A percentile compares a stretch with the other conserved stretches of the same genome.
These are phyloP conservation scores for Andrena haemorrhoa DNA, from an alignment of 2,888 invertebrate species.

Conservation along the genomic window DNA sequence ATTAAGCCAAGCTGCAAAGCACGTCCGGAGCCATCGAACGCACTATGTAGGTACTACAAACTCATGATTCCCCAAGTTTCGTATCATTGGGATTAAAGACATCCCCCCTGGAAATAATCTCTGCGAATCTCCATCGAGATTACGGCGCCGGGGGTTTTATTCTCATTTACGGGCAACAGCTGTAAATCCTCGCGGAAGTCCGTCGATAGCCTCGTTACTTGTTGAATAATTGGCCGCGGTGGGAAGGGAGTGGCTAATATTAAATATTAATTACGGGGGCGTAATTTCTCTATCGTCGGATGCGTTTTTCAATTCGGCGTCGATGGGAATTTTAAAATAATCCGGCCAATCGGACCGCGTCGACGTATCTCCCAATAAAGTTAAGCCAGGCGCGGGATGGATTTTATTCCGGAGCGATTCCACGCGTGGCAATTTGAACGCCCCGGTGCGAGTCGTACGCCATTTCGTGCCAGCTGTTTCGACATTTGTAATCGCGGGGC, in stretches of 20 bases:
- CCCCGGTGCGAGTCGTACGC: slow-evolving; percentile 33
- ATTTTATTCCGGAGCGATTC: slow-evolving; percentile 67
- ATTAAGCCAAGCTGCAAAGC: too few species aligned
- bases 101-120: background rate
- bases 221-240: slow-evolving; percentile 36
- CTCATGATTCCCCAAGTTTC: background rate
- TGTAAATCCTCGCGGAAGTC: slow-evolving; percentile 29
- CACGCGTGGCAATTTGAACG: slow-evolving; percentile 63
- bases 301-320: slow-evolving; percentile 57
- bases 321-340: slow-evolving; percentile 57
- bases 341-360: slow-evolving; percentile 40
- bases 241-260: slow-evolving; percentile 6
- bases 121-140: background rate
- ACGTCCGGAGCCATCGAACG: too few species aligned
- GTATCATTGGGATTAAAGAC: background rate
- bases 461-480: slow-evolving; percentile 65
- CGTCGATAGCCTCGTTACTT: slow-evolving; percentile 26
- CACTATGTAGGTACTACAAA: too few species aligned
- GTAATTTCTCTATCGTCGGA: slow-evolving; percentile 43
- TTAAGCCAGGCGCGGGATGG: slow-evolving; percentile 53
- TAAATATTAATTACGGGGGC: slow-evolving; percentile 30
- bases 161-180: slow-evolving; percentile 6
- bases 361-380: slow-evolving; percentile 61
- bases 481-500: slow-evolving; percentile 64
- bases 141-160: slow-evolving; percentile 11